Conservation (phyloP, 2,888 invertebrate genomes). For the Mesoligia furuncula region DNA sequence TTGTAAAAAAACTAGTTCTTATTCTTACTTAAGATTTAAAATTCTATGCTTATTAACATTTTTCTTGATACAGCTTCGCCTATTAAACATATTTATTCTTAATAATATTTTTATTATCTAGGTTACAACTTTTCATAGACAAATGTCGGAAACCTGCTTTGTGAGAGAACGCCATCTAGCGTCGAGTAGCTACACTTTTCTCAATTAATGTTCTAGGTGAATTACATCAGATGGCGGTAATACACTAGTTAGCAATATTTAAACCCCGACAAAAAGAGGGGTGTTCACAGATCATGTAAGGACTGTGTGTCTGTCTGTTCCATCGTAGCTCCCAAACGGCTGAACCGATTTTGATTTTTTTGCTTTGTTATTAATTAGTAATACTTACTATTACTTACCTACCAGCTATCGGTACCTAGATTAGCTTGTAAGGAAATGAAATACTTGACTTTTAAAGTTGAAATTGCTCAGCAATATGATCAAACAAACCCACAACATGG, state of each 20-base stretch:
- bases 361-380: background rate
- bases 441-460: background rate
- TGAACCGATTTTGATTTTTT: too few species aligned
- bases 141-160: background rate
- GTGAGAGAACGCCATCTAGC: slow-evolving; percentile 69
- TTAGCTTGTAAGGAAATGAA: background rate
- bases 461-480: background rate
- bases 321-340: too few species aligned
- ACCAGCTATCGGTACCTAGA: background rate
- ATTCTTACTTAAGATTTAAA: slow-evolving; percentile 4
- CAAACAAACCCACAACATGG: background rate
- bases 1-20: slow-evolving; percentile 37
- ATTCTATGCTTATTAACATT: slow-evolving; percentile 17
- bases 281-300: too few species aligned
- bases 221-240: slow-evolving; percentile 20
- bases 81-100: background rate
- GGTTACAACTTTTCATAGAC: background rate
- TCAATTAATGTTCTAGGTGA: background rate
- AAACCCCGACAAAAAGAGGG: too few species aligned
- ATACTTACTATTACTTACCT: background rate
- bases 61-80: slow-evolving; percentile 3
- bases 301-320: too few species aligned
- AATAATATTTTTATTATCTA: background rate
- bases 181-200: slow-evolving; percentile 63
- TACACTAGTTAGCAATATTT: background rate